Conservation (phyloP, 2,113 vertebrate species). For the Anseranas semipalmata region DNA sequence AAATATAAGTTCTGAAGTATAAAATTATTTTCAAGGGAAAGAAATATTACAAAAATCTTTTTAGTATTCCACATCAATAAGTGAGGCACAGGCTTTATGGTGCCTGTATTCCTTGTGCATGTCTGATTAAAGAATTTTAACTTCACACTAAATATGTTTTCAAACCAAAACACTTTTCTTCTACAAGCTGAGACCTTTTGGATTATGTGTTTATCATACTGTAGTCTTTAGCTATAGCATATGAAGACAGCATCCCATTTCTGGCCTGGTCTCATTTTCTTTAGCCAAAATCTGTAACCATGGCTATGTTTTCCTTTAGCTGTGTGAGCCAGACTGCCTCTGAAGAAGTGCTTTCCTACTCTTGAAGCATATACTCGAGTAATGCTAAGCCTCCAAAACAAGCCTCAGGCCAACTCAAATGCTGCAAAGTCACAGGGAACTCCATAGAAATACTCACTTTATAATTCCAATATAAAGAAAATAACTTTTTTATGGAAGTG, state of each 20-base stretch:
- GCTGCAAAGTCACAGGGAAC: background rate
- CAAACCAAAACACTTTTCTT: background rate
- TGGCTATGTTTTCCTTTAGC: background rate
- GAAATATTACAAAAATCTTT: background rate
- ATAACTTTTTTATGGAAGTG: background rate
- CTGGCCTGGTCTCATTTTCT: background rate
- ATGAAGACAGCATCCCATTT: background rate
- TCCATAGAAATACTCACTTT: background rate
- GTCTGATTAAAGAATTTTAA: background rate
- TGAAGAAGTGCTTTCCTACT: background rate
- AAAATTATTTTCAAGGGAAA: background rate
- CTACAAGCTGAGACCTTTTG: background rate
- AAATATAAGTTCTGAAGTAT: background rate
- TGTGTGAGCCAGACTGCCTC: background rate
- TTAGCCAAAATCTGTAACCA: background rate
- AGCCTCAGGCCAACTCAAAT: background rate
- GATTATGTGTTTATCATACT: background rate
- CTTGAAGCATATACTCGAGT: background rate
- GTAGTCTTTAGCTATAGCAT: background rate
- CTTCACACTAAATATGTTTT: background rate
- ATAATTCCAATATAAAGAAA: background rate
- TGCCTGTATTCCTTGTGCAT: background rate
- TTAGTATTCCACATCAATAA: background rate
- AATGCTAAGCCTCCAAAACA: background rate
- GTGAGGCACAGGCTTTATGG: background rate